phyloP scores from a whole-genome alignment of 2,113 vertebrate genomes.

The Tragelaphus strepsiceros region DNA sequence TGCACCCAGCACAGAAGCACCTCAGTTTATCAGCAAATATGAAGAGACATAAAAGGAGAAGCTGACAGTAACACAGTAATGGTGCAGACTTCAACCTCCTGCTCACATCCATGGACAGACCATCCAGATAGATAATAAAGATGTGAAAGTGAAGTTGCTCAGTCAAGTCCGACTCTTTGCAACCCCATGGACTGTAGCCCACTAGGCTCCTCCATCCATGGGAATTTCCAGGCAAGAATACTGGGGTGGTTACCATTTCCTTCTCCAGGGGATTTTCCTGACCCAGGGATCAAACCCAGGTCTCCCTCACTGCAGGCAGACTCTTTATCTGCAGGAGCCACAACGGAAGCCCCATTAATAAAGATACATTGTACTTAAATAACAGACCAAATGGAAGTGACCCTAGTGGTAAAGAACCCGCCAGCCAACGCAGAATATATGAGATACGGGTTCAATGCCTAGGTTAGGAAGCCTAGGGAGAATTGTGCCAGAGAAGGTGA shows the following conservation, averaged over 20 bases:
- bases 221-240: neutral
- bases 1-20: neutral
- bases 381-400: neutral
- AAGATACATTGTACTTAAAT: neutral
- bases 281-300: neutral
- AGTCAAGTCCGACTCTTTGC: fast-evolving
- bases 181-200: neutral
- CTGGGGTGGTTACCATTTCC: neutral
- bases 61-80: neutral
- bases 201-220: neutral
- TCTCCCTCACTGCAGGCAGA: neutral
- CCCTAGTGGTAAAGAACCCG: neutral
- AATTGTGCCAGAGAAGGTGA: neutral
- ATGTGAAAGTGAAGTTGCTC: neutral
- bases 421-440: neutral
- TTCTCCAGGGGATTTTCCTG: neutral
- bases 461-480: neutral
- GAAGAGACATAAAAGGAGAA: neutral
- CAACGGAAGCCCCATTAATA: neutral
- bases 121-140: neutral
- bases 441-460: neutral
- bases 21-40: neutral
- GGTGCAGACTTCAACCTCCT: neutral
- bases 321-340: neutral
- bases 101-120: neutral